Evolutionary conservation across 2,797 vertebrate species (phyloP).

Genomic region (Coreius guichenoti): DNA sequence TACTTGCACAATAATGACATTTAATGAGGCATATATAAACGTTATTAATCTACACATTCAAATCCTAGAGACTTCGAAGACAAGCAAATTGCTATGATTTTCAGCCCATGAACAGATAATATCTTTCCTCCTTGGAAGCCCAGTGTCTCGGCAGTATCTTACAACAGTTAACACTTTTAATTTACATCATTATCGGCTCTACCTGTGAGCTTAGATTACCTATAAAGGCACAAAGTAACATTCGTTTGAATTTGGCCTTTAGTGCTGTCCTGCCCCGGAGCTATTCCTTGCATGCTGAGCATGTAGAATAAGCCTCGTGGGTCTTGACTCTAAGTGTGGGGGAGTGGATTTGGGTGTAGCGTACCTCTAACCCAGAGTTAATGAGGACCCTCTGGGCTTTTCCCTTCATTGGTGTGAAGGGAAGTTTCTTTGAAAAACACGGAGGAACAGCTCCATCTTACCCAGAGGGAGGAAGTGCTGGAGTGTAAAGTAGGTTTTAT

Average conservation of each 20-base stretch:
- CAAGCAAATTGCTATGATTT: constrained; percentile 1
- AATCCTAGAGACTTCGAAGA: not conserved
- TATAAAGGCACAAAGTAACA: constrained; percentile 36
- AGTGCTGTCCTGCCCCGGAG: constrained; percentile 19
- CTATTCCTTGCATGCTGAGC: constrained; percentile 32
- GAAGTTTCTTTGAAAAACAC: constrained; percentile 21
- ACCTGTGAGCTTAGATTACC: constrained; percentile 39
- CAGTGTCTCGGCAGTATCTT: constrained; percentile 32
- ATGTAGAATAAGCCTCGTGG: constrained; percentile 27
- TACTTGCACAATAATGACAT: constrained; percentile 9
- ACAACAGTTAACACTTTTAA: constrained; percentile 29
- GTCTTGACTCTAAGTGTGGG: constrained; percentile 47
- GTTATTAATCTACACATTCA: not conserved
- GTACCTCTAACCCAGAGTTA: constrained; percentile 58
- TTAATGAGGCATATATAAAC: constrained; percentile 9
- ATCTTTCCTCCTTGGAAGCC: constrained; percentile 15
- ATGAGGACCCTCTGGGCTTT: constrained; percentile 57
- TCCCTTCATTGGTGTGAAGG: constrained; percentile 29
- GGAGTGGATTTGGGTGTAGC: constrained; percentile 45
- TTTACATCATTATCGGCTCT: constrained; percentile 15
- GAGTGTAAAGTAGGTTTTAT: constrained; percentile 35
- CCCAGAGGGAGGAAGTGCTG: constrained; percentile 28
- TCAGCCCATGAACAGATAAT: constrained; percentile 2
- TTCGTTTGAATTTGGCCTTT: constrained; percentile 42
- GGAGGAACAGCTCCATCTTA: constrained; percentile 12